Base-by-base conservation (phyloP, 35 echinoderm and acorn worm species). In the Stichopus chloronotus region DNA sequence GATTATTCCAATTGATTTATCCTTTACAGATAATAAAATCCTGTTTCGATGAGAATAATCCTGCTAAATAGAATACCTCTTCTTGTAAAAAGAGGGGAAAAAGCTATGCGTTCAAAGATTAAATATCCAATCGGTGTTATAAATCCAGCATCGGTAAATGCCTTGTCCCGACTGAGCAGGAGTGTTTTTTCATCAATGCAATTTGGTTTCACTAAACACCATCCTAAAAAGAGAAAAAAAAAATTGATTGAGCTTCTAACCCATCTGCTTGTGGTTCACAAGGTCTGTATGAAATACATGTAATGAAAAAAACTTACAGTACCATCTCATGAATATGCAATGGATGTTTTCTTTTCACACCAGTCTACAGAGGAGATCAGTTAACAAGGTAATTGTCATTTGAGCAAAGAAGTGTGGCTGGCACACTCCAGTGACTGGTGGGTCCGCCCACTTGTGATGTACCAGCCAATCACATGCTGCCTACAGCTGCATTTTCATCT, bases 181-280 rank as follows among this genome's bases (percentile, higher is more conserved):
- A 65, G 61, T 65, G 61, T 65, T 65, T 19, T 65, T 65, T 65
- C 61, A 65, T 65, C 61, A 65, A 5, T 65, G 52, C 52, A 13
- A 54, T 83, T 83, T 83, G 53, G 43, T 83, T 83, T 83, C 61
- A 65, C 61, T 65, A 65, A 65, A 65, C 11, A 65, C 61, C 19
- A 65, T 65, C 61, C 61, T 65, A 43, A 43, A 43, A 43, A 43
- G 61, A 65, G 61, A 65, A 65, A 65, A 65, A 65, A 12, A 83
- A 83, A 83, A 83, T 83, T 83, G 43, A 83, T 83, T 56, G 55
- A 83, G 53, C 52, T 55, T 11, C 17, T 7, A 13, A 83, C 53
- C 80, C 80, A 83, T 83, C 80, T 83, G 80, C 80, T 56, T 83
- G 80, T 55, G 53, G n/a, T 83, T 14, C 14, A 63, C 59, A 63